phyloP scores from a whole-genome alignment of 2,888 invertebrate species.

The Entomobrya proxima region DNA sequence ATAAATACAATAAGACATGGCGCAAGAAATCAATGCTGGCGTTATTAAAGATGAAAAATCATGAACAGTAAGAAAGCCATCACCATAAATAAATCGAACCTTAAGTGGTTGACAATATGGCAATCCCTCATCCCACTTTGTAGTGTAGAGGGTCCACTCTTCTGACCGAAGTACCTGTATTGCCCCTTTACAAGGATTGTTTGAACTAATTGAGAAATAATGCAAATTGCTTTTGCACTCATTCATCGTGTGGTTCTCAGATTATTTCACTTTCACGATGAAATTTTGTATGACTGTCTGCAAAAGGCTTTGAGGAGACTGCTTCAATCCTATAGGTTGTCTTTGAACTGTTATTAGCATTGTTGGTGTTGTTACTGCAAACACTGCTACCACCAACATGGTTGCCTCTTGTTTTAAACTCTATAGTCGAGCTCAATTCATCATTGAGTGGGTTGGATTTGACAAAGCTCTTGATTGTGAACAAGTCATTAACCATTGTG shows the following conservation, averaged over 20 bases:
- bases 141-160: neutral
- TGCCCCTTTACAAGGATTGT: constrained; percentile 12
- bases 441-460: constrained; percentile 64
- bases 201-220: constrained; percentile 21
- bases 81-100: no score
- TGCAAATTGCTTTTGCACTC: neutral
- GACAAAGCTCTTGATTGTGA: constrained; percentile 68
- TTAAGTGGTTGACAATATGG: no score
- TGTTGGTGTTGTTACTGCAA: neutral
- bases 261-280: constrained; percentile 65
- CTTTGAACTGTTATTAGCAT: constrained; percentile 21
- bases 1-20: no score
- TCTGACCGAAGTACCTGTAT: neutral
- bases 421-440: constrained; percentile 64
- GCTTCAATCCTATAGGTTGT: constrained; percentile 54
- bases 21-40: no score
- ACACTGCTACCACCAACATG: neutral
- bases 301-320: constrained; percentile 59
- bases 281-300: constrained; percentile 56
- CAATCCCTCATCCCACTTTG: no score
- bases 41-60: no score
- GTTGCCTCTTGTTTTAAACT: constrained; percentile 54
- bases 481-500: constrained; percentile 69
- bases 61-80: no score
- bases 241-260: neutral